Evolutionary conservation across 2,888 invertebrate genomes (phyloP).

Genomic region (Leptopilina myrica): DNA sequence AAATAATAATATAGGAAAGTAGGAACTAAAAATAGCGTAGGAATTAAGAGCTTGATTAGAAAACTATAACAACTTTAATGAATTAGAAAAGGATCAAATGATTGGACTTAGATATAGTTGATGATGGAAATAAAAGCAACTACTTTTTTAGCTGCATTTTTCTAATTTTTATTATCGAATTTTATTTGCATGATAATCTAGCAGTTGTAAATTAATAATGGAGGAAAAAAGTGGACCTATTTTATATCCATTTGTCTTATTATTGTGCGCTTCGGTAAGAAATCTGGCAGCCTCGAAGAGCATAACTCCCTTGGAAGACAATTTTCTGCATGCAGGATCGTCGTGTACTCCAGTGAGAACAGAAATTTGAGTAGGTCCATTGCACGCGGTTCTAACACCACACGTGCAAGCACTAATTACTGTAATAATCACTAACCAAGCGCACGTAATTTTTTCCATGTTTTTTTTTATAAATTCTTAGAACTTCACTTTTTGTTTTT

Average conservation of each 20-base stretch:
- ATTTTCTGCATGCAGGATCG: constrained; percentile 66
- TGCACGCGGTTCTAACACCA: constrained; percentile 68
- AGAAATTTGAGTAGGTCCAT: constrained; percentile 65
- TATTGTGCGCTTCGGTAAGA: constrained; percentile 67
- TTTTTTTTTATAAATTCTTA: not conserved
- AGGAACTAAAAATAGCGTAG: no score
- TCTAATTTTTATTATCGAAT: no score
- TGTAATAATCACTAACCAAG: constrained; percentile 58
- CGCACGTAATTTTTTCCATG: constrained; percentile 44
- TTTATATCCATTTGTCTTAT: constrained; percentile 67
- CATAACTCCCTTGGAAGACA: constrained; percentile 68
- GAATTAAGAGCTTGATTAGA: no score
- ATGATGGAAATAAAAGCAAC: no score
- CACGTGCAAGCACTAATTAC: constrained; percentile 70
- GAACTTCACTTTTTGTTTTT: not conserved
- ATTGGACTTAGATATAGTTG: no score
- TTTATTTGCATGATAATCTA: not conserved
- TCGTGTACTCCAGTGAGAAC: constrained; percentile 68
- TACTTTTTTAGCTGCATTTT: no score
- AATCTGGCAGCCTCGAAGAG: constrained; percentile 70
- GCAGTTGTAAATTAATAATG: not conserved
- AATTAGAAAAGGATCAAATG: no score
- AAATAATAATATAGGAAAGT: no score
- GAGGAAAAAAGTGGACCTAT: constrained; percentile 63
- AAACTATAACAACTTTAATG: no score